Base-by-base conservation (phyloP, 92 coral and sea anemone genomes). In the Montipora capitata region DNA sequence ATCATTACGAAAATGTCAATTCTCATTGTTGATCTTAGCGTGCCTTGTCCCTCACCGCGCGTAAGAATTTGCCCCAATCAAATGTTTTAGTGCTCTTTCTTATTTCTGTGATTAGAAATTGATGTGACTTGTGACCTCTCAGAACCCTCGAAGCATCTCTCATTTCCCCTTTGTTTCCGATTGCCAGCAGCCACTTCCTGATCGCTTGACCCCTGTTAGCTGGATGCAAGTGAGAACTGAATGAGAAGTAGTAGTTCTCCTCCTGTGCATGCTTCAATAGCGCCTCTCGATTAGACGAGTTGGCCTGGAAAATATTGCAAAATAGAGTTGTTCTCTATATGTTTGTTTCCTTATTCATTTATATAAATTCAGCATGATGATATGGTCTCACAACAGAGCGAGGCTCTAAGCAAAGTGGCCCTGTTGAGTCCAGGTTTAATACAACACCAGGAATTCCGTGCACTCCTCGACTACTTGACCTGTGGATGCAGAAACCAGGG, bases 211-310 rank as follows among this genome's bases (percentile, higher is more conserved):
- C 38, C 4, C 17, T 38, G 6, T 48, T 35, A 35, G 49, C 27
- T 2, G 85, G 85, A 38, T 80, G 68, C 66, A 80, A 38, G 76
- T 18, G 69, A 11, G 85, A 80, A 44, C 85, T 67, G 66, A 80
- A 80, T 67, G 85, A 80, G 40, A 48, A 80, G 64, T 67, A 80
- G 52, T 67, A 62, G 69, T 80, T 80, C 40, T 80, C 85, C 49
- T 80, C 85, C 49, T 67, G 65, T 20, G 74, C 85, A 45, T 80
- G 85, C 4, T 49, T 68, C 39, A 80, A 15, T 38, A 80, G 40
- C 10, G 85, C 44, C 5, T 80, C 85, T 68, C 68, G 63, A 49
- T 80, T 80, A 61, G 85, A 67, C 52, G 76, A 80, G 51, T 49
- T 51, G 65, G 51, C 85, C 85, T 80, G 64, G 63, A 79, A 79